These are phyloP conservation scores for Heliconius eleuchia DNA, from an alignment of 1,140 invertebrate genomes.

Conservation along the genomic window DNA sequence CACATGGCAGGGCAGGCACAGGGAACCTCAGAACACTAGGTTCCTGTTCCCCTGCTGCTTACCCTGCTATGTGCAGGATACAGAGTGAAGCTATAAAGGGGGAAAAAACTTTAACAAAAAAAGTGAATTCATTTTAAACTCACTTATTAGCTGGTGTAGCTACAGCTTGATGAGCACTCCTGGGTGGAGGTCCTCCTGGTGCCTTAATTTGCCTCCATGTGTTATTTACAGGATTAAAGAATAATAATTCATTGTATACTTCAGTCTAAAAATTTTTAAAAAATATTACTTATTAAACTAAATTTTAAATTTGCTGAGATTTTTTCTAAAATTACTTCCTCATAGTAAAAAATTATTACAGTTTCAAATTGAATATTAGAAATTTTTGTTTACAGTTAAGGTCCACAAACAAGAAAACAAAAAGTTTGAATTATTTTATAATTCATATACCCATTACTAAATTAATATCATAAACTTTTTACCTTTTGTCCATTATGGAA, in stretches of 20 bases:
- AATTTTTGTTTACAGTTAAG: too few species aligned
- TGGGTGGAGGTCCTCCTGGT: slow-evolving; percentile 90
- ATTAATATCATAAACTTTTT: slow-evolving; percentile 26
- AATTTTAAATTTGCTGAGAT: neutral
- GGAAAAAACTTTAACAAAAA: too few species aligned
- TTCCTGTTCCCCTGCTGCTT: too few species aligned
- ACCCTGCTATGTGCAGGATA: too few species aligned
- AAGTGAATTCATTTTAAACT: slow-evolving; percentile 10
- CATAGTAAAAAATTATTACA: too few species aligned
- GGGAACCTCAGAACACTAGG: too few species aligned
- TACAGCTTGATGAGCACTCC: slow-evolving; percentile 93
- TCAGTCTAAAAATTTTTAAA: slow-evolving; percentile 84
- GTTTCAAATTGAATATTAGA: too few species aligned
- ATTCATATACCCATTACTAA: too few species aligned
- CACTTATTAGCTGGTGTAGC: slow-evolving; percentile 84
- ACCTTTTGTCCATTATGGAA: slow-evolving; percentile 95
- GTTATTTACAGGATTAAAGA: slow-evolving; percentile 91
- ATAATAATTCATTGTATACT: slow-evolving; percentile 92
- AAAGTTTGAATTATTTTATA: neutral
- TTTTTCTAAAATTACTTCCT: too few species aligned
- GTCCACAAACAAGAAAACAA: neutral
- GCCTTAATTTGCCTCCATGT: slow-evolving; percentile 91
- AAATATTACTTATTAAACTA: neutral
- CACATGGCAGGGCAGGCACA: too few species aligned
- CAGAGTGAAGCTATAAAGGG: too few species aligned